These are phyloP conservation scores for Eupeodes latifasciatus DNA, from an alignment of 2,888 invertebrate genomes.

Conservation along the genomic window DNA sequence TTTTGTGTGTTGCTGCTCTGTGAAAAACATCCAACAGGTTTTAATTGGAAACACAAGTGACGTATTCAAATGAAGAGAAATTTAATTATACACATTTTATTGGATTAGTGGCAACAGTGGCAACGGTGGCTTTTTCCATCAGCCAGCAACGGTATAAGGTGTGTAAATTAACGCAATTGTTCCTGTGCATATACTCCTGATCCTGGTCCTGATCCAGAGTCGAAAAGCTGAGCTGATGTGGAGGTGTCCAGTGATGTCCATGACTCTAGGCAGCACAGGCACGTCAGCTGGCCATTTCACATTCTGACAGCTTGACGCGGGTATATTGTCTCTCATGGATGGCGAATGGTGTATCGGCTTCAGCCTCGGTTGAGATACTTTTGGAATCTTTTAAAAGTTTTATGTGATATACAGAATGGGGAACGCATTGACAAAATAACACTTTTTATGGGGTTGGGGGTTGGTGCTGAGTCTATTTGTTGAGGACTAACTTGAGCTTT, in stretches of 20 bases:
- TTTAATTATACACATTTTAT: constrained; percentile 84
- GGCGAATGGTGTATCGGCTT: constrained; percentile 22
- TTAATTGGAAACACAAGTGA: constrained; percentile 79
- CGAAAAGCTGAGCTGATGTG: constrained; percentile 7
- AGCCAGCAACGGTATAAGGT: constrained; percentile 74
- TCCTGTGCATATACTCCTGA: constrained; percentile 25
- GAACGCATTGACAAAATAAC: constrained; percentile 62
- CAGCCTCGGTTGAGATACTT: constrained; percentile 49
- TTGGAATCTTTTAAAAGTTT: constrained; percentile 24
- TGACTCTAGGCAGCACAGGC: constrained; percentile 20
- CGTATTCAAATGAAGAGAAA: constrained; percentile 84
- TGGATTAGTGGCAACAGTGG: constrained; percentile 81
- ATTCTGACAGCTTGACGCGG: constrained; percentile 74
- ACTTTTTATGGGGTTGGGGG: background rate
- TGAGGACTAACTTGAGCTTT: constrained; percentile 22
- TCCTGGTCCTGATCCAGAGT: constrained; percentile 1
- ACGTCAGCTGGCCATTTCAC: constrained; percentile 65
- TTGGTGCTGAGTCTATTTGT: constrained; percentile 13
- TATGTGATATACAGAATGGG: constrained; percentile 30
- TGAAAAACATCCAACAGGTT: constrained; percentile 74
- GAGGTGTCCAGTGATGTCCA: constrained; percentile 40
- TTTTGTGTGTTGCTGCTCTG: constrained; percentile 12
- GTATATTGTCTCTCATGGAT: constrained; percentile 41
- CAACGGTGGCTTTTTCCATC: constrained; percentile 57
- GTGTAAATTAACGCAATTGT: constrained; percentile 77